A percentile compares a stretch with the other conserved stretches of the same genome.
Evolutionary conservation across 2,888 invertebrate genomes (phyloP).

Genomic region (Cheilosia variabilis): DNA sequence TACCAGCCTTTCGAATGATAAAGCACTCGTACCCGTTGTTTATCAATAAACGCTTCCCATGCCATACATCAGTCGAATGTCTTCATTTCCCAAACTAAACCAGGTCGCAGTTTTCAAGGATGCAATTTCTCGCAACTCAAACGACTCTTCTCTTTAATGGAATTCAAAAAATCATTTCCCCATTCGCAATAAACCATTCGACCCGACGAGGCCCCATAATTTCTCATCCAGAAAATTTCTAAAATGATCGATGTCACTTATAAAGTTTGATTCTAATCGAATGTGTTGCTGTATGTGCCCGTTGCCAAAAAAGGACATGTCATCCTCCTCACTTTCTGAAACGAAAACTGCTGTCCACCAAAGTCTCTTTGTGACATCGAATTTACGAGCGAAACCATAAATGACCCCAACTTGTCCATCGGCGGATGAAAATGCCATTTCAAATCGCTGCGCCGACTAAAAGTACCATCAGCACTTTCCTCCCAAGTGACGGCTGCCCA

Average conservation of each 20-base stretch:
- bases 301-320: constrained; percentile 53
- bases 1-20: too few species aligned
- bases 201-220: not conserved
- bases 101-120: constrained; percentile 22
- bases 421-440: constrained; percentile 38
- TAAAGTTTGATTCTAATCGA: constrained; percentile 70
- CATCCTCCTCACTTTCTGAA: constrained; percentile 58
- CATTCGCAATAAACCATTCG: constrained; percentile 27
- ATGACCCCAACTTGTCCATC: constrained; percentile 71
- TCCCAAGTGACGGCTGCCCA: constrained; percentile 44
- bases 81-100: constrained; percentile 5
- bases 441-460: constrained; percentile 12
- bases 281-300: constrained; percentile 25
- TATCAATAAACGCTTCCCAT: not conserved
- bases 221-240: constrained; percentile 39
- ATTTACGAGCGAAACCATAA: constrained; percentile 72
- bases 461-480: not conserved
- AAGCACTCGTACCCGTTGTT: too few species aligned
- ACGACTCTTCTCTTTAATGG: constrained; percentile 7
- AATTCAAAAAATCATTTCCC: constrained; percentile 34
- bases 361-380: constrained; percentile 25
- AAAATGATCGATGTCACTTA: constrained; percentile 62
- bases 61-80: constrained; percentile 3
- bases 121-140: too few species aligned
- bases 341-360: constrained; percentile 31